Base-by-base conservation (phyloP, 2,888 invertebrate species). In the Carabus problematicus region DNA sequence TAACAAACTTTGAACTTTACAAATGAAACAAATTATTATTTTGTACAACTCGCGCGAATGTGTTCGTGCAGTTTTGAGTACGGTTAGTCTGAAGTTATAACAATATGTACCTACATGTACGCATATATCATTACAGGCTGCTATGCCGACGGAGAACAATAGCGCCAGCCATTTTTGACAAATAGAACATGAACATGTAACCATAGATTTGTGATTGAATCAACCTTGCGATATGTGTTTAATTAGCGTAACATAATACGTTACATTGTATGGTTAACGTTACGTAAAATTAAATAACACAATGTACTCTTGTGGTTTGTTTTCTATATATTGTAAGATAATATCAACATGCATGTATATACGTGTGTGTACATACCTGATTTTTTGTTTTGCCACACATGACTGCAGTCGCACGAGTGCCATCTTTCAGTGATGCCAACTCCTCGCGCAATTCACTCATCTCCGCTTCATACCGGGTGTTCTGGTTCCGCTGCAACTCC, bases 301-400 rank as follows among this genome's bases (percentile, higher is more conserved):
- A 3, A 29, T 29, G 29, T 29, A 29, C n/a, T n/a, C n/a, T n/a
- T n/a, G n/a, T n/a, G n/a, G n/a, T n/a, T n/a, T n/a, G n/a, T n/a
- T n/a, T n/a, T 29, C 3, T 29, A 29, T 29, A 29, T 29, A 29
- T 29, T 29, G 29, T 29, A n/a, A n/a, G n/a, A 29, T 29, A 29
- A 29, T 29, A 29, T 29, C 29, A 29, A 29, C 29, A 29, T n/a
- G n/a, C n/a, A n/a, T n/a, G n/a, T n/a, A 29, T 29, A 29, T 29
- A 29, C 29, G 29, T 29, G 29, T 29, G 29, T n/a, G n/a, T 56
- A 71, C 72, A 75, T 76, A 82, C 82, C 80, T 82, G 81, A 75
- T 81, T 81, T 73, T 80, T 81, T 40, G 79, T 77, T 70, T 79
- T 80, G 58, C 80, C 81, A 72, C 81, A 81, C 68, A 75, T 72